A percentile compares a stretch with the other conserved stretches of the same genome.
Conservation (phyloP, 2,797 vertebrate genomes). For the Rhadinocentrus ornatus region DNA sequence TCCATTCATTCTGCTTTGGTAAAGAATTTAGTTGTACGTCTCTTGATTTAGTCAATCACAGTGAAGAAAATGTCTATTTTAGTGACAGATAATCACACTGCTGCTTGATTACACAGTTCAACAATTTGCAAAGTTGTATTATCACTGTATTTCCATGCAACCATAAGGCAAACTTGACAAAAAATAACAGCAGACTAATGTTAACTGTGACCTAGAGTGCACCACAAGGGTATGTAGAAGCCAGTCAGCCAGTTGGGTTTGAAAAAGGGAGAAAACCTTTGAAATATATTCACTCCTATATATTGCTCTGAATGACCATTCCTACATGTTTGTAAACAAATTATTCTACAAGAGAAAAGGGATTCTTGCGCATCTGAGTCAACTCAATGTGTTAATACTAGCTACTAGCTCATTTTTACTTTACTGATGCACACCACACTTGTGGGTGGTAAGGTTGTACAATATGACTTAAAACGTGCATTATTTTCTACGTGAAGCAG, state of each 20-base stretch:
- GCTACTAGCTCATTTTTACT: background rate
- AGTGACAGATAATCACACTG: background rate
- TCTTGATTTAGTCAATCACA: constrained; percentile 33
- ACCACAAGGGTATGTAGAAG: background rate
- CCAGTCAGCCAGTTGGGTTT: background rate
- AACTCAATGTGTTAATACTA: background rate
- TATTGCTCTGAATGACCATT: background rate
- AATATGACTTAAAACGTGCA: background rate
- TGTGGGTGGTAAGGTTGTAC: background rate
- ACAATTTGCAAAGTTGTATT: constrained; percentile 3
- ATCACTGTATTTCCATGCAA: constrained; percentile 12
- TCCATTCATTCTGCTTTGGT: constrained; percentile 1
- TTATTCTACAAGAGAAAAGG: background rate
- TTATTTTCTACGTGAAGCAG: background rate
- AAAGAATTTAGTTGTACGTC: background rate
- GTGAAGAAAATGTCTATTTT: background rate
- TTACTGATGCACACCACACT: no score
- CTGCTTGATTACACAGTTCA: background rate
- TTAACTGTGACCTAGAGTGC: constrained; percentile 3
- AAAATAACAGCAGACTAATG: constrained; percentile 23
- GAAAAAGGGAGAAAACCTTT: background rate
- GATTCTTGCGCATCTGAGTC: background rate
- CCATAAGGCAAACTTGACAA: constrained; percentile 9
- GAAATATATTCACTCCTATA: background rate
- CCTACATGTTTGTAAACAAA: background rate